Base-by-base conservation (phyloP, 2,113 vertebrate species). In the Bos javanicus region DNA sequence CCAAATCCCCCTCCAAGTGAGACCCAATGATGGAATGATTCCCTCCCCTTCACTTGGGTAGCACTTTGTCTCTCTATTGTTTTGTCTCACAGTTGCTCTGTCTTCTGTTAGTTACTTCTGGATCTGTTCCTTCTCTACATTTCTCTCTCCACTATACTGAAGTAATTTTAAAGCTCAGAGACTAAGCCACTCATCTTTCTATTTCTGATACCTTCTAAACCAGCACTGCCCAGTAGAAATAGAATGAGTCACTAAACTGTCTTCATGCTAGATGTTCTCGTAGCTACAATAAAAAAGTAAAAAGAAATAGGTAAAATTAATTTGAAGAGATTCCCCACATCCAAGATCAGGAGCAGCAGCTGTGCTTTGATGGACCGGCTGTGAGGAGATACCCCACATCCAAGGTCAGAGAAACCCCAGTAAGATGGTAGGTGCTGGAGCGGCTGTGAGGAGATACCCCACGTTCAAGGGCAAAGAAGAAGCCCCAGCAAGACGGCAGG, bases 161-260 rank as follows among this genome's bases (percentile, higher is more conserved):
- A 88, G 87, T 78, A 25, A 14, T 43, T 25, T 86, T 95, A 85
- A 94, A 95, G n/a, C 16, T 85, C 43, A 91, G 26, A 88, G 60
- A 64, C 16, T 15, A 86, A 97, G 33, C 86, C 83, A 88, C 25
- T 89, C n/a, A 60, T 88, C 33, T 90, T 96, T 97, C 85, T 71
- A 54, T 86, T 7, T 59, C 23, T 93, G 50, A 36, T 46, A 56
- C 15, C 39, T 71, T 74, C 28, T 62, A 56, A 50, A 71, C 26
- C 83, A 88, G 43, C n/a, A 71, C 43, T 57, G 30, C 82, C 56
- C 52, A 87, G 71, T 57, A 90, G 80, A 86, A 94, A 89, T 8
- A 76, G 15, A 85, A 94, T 48, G 50, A 96, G 6, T 82, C 60
- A 80, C 39, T 83, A 39, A 59, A 50, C 91, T 93, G 91, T 71